Conservation (phyloP, 2,113 vertebrate genomes). For the Saiga tatarica region DNA sequence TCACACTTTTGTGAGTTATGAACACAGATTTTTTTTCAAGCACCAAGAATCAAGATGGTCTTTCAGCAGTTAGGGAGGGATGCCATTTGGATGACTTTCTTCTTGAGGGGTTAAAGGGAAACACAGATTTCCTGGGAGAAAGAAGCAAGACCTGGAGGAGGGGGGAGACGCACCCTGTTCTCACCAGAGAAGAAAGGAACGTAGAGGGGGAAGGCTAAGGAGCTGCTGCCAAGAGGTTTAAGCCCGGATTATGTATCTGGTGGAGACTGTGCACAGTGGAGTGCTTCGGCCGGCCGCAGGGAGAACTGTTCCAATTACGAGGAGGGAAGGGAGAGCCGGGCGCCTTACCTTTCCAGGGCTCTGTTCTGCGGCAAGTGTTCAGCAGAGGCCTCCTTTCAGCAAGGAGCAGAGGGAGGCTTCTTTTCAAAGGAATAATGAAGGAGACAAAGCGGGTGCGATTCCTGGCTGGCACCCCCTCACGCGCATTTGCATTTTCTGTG, state of each 20-base stretch:
- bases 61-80: neutral
- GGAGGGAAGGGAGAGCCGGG: neutral
- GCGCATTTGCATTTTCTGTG: neutral
- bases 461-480: neutral
- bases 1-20: neutral
- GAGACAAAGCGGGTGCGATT: neutral
- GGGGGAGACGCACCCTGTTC: constrained; percentile 55
- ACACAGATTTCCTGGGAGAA: constrained; percentile 26
- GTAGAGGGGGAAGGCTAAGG: neutral
- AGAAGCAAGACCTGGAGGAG: constrained; percentile 1
- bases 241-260: constrained; percentile 17
- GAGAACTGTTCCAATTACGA: constrained; percentile 1
- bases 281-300: neutral
- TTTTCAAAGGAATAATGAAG: neutral
- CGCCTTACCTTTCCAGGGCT: constrained; percentile 14
- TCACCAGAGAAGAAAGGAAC: constrained; percentile 51
- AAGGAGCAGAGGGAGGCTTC: neutral
- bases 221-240: constrained; percentile 42
- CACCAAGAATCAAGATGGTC: neutral
- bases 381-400: neutral
- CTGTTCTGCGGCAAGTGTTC: neutral
- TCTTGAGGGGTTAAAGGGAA: neutral
- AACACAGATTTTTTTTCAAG: neutral
- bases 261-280: neutral
- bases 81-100: neutral